Evolutionary conservation across 2,797 vertebrate genomes (phyloP).

Genomic region (Gallinago nigripennis): DNA sequence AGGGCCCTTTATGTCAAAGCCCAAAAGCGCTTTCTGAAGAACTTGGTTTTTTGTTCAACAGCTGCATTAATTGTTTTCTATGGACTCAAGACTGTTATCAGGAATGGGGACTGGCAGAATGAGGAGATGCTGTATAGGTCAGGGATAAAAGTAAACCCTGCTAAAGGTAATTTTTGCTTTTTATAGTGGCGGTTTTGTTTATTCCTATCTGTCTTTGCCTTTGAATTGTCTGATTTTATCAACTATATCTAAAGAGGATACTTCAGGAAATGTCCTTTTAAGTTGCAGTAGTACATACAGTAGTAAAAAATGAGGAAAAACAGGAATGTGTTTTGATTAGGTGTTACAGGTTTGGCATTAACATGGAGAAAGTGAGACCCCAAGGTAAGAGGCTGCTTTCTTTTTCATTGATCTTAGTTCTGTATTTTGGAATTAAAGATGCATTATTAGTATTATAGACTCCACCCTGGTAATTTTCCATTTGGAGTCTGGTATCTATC

Average conservation of each 20-base stretch:
- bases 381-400: constrained; percentile 21
- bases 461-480: background rate
- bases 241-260: background rate
- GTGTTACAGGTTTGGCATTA: background rate
- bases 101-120: constrained; percentile 96
- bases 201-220: background rate
- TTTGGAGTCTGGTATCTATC: background rate
- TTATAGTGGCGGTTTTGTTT: constrained; percentile 27
- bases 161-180: constrained; percentile 88
- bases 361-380: background rate
- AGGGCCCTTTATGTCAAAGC: constrained; percentile 88
- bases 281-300: background rate
- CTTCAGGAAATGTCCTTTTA: background rate
- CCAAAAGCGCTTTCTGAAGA: constrained; percentile 85
- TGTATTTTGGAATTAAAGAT: background rate
- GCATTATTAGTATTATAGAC: background rate
- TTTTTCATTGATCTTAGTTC: background rate
- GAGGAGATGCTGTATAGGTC: constrained; percentile 99
- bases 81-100: constrained; percentile 90
- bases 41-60: constrained; percentile 86
- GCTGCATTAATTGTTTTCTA: constrained; percentile 89
- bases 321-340: background rate
- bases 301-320: background rate
- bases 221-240: constrained; percentile 2
- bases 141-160: constrained; percentile 98